These are phyloP conservation scores for Aleadryas rufinucha DNA, from an alignment of 2,113 vertebrate genomes.

Conservation along the genomic window DNA sequence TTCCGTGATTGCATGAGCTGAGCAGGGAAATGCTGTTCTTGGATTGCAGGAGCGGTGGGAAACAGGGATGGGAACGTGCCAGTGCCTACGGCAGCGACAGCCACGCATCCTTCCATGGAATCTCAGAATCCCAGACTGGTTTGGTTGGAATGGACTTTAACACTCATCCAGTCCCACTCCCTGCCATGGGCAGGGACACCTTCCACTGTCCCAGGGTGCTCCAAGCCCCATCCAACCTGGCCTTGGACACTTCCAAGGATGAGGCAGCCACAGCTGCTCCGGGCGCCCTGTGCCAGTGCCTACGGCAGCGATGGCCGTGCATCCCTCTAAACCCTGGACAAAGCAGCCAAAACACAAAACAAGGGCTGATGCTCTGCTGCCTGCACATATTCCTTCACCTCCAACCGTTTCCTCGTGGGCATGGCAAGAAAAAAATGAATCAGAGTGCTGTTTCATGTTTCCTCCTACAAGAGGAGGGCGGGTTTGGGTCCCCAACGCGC, in stretches of 20 bases:
- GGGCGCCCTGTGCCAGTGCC: neutral
- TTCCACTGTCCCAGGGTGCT: neutral
- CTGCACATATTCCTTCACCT: neutral
- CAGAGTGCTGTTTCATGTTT: rapidly evolving
- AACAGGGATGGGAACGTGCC: neutral
- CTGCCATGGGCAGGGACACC: neutral
- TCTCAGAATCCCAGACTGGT: neutral
- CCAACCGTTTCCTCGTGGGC: rapidly evolving
- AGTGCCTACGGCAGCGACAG: rapidly evolving
- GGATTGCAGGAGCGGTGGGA: neutral
- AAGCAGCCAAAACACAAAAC: neutral
- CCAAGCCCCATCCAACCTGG: neutral
- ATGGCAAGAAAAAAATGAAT: neutral
- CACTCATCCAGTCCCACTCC: neutral
- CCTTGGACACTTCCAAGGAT: neutral
- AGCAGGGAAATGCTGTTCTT: neutral
- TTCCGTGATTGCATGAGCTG: neutral
- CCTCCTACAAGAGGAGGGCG: neutral
- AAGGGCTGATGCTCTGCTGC: neutral
- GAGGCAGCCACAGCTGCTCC: neutral
- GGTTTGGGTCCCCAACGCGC: rapidly evolving
- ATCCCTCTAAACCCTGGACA: neutral
- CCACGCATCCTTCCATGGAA: rapidly evolving
- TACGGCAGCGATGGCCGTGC: neutral
- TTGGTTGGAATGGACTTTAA: neutral